phyloP scores from a whole-genome alignment of 1,140 invertebrate genomes.

The Drosophila nigromelanica region DNA sequence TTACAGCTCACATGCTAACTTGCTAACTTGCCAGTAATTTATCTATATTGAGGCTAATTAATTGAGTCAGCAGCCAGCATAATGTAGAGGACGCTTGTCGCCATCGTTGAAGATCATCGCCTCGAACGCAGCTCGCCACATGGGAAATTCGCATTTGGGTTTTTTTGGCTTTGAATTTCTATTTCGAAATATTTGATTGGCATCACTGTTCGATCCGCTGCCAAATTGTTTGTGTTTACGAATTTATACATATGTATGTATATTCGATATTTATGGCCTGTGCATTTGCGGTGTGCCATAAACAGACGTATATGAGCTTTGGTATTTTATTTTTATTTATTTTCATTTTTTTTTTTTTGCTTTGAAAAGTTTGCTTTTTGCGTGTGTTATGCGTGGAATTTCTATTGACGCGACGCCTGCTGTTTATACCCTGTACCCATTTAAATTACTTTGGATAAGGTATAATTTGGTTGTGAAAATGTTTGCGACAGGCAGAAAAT shows the following conservation, averaged over 20 bases:
- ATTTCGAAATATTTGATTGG: slow-evolving; percentile 48
- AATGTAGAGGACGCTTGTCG: slow-evolving; percentile 20
- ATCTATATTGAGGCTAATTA: slow-evolving; percentile 64
- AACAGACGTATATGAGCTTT: slow-evolving; percentile 22
- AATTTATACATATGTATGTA: slow-evolving; percentile 37
- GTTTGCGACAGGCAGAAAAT: neutral
- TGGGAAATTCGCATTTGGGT: slow-evolving; percentile 11
- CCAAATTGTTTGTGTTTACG: slow-evolving; percentile 55
- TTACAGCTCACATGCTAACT: slow-evolving; percentile 47
- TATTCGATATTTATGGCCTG: slow-evolving; percentile 18
- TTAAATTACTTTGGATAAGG: neutral
- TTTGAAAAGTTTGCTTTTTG: slow-evolving; percentile 8
- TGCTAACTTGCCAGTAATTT: slow-evolving; percentile 73
- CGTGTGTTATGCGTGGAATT: slow-evolving; percentile 33
- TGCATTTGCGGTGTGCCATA: slow-evolving; percentile 24
- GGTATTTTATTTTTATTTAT: too few relatives aligned
- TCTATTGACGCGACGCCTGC: slow-evolving; percentile 17
- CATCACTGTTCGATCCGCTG: slow-evolving; percentile 35
- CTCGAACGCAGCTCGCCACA: slow-evolving; percentile 27
- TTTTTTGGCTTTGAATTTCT: slow-evolving; percentile 51
- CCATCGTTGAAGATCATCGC: slow-evolving; percentile 65
- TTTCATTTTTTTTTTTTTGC: neutral
- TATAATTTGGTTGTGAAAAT: neutral
- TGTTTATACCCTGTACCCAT: slow-evolving; percentile 19
- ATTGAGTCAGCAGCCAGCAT: slow-evolving; percentile 59